Base-by-base conservation (phyloP, 2,797 vertebrate species). In the Austrolebias charrua region DNA sequence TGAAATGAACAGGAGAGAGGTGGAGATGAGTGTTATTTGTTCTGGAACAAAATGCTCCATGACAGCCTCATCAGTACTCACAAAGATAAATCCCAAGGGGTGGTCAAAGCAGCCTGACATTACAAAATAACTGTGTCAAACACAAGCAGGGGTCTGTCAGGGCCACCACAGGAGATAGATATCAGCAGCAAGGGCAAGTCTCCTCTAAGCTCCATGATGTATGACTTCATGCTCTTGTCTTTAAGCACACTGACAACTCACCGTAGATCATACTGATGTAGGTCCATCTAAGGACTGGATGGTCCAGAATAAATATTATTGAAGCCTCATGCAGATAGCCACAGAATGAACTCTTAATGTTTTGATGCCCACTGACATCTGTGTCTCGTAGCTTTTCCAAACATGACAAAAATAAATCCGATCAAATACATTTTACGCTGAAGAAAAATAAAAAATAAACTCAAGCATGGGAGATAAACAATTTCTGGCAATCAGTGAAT, bases 71-170 rank as follows among this genome's bases (percentile, higher is more conserved):
- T 82, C 76, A 73, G 71, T 35, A 52, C 54, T 63, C 58, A 81
- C 80, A 72, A 60, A 73, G 67, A 77, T 20, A 63, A 82, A 75
- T 61, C 68, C 66, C 49, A 74, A 58, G 71, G 71, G 68, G 45
- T 38, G 52, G 61, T 71, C 55, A 44, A 33, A 50, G 63, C 55
- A 33, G 66, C 70, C 55, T 65, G 74, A 75, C 75, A 67, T 88
- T 76, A 80, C 73, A 76, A 68, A 84, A 85, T 77, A 77, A 78
- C 68, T 63, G 33, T 74, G 76, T 81, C 73, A 60, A 82, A 73
- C 62, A 83, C 55, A 70, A 55, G 66, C 62, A n/a, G 52, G 43
- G 20, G 51, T 24, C 66, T 61, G 57, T 51, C 63, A 1, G 62
- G 71, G 50, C 55, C 53, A 20, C 63, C 14, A 66, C 69, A 71